Percentiles rank a stretch among this genome's conserved stretches.
These are phyloP conservation scores for Nudaria mundana DNA, from an alignment of 2,888 invertebrate species.

Conservation along the genomic window DNA sequence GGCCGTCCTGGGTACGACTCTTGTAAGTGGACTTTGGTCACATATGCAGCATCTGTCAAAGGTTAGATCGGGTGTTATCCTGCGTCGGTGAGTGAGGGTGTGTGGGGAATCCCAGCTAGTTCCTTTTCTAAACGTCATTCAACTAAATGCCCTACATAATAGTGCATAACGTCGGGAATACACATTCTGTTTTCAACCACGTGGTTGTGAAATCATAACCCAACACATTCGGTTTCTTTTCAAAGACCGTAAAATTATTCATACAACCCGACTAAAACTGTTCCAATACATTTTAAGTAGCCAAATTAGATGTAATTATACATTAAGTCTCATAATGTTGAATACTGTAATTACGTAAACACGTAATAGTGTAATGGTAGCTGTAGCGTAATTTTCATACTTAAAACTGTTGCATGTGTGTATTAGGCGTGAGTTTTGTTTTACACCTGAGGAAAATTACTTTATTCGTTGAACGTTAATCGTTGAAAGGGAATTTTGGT, in stretches of 20 bases:
- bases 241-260: not conserved
- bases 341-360: conserved; percentile 11
- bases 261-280: not conserved
- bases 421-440: conserved; percentile 10
- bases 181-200: not conserved
- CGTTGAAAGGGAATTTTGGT: too few species aligned
- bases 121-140: too few species aligned
- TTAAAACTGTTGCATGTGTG: conserved; percentile 9
- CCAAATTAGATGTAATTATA: conserved; percentile 4
- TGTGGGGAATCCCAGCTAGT: too few species aligned
- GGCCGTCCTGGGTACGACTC: too few species aligned
- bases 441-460: not conserved
- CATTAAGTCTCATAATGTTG: conserved; percentile 2
- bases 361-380: conserved; percentile 6
- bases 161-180: too few species aligned
- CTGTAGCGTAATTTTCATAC: conserved; percentile 4
- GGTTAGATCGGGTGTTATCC: too few species aligned
- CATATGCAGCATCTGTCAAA: too few species aligned
- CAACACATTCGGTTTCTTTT: not conserved
- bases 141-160: too few species aligned
- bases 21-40: too few species aligned
- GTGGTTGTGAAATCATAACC: not conserved
- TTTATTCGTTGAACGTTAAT: too few species aligned
- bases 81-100: too few species aligned
- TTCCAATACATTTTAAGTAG: conserved; percentile 1